A percentile compares a stretch with the other conserved stretches of the same genome.
phyloP scores from a whole-genome alignment of 2,797 vertebrate species.

The Oryzias sinensis region DNA sequence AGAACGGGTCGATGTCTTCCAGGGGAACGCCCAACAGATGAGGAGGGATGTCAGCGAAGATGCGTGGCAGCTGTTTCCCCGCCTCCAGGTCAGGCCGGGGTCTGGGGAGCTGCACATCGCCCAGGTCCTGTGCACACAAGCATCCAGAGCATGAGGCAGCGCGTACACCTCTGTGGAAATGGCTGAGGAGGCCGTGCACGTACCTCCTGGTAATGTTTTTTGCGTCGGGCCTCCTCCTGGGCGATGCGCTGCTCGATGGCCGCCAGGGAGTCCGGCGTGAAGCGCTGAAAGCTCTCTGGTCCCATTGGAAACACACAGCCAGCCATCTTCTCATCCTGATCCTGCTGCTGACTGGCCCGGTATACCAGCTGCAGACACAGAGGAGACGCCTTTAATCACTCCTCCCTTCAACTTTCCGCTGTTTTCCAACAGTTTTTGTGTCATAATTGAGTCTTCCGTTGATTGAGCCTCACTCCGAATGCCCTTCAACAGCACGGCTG shows the following conservation, averaged over 20 bases:
- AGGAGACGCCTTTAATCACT: neutral
- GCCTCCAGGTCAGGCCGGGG: slow-evolving; percentile 92
- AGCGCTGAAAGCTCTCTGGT: slow-evolving; percentile 96
- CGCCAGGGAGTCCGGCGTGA: slow-evolving; percentile 96
- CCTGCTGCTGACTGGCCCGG: slow-evolving; percentile 80
- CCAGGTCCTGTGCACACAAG: slow-evolving; percentile 75
- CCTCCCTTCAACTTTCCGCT: neutral
- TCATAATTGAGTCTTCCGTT: too few species aligned
- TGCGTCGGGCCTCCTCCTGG: slow-evolving; percentile 82
- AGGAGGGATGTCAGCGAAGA: slow-evolving; percentile 91
- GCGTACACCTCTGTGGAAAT: too few species aligned
- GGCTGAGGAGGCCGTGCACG: neutral
- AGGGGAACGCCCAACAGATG: slow-evolving; percentile 92
- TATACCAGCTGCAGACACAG: slow-evolving; percentile 71
- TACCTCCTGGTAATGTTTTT: slow-evolving; percentile 71
- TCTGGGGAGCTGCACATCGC: slow-evolving; percentile 78
- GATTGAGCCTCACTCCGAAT: too few species aligned
- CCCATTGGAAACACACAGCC: slow-evolving; percentile 94
- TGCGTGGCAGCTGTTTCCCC: slow-evolving; percentile 92
- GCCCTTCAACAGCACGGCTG: too few species aligned
- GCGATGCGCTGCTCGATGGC: slow-evolving; percentile 92
- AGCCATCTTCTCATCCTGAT: slow-evolving; percentile 99
- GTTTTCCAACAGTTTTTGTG: too few species aligned
- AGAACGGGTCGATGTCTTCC: slow-evolving; percentile 96
- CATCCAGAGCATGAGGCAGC: neutral